These are phyloP conservation scores for Orthonyx spaldingii DNA, from an alignment of 2,113 vertebrate genomes.

Conservation along the genomic window DNA sequence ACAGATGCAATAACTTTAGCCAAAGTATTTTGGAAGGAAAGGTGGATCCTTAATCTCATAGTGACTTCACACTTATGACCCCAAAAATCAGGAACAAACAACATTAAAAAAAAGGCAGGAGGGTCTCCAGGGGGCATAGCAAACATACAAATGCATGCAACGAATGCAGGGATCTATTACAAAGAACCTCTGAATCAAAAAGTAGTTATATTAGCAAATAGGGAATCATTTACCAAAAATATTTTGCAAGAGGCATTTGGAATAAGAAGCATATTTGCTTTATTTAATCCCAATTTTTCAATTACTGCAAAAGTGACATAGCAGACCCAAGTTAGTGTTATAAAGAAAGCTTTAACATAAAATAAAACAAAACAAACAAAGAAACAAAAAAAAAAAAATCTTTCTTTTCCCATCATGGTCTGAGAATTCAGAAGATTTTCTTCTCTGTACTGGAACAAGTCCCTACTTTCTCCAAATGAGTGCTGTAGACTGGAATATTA, in stretches of 20 bases:
- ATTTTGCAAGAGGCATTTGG: not conserved
- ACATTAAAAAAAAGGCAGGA: fast-evolving
- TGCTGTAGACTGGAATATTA: not conserved
- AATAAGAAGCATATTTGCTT: not conserved
- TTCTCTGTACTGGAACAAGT: not conserved
- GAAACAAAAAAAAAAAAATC: not conserved
- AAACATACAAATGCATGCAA: not conserved
- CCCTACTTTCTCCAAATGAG: not conserved
- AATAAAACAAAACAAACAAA: not conserved
- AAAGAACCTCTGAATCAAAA: not conserved
- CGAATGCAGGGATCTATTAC: not conserved
- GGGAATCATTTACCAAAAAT: not conserved
- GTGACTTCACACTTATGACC: not conserved
- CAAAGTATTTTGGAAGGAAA: not conserved
- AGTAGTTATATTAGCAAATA: not conserved
- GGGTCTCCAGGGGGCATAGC: not conserved
- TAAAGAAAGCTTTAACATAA: not conserved
- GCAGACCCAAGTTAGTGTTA: not conserved
- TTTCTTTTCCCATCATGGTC: not conserved
- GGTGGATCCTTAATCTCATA: not conserved
- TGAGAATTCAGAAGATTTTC: not conserved
- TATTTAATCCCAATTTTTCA: not conserved
- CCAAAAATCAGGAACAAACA: not conserved
- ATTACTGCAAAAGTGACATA: not conserved
- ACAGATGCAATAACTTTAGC: not conserved